Evolutionary conservation across 2,888 invertebrate species (phyloP), one percentile per base, ranked within the genome.

Genomic region (Scaptomyza polygonia): DNA sequence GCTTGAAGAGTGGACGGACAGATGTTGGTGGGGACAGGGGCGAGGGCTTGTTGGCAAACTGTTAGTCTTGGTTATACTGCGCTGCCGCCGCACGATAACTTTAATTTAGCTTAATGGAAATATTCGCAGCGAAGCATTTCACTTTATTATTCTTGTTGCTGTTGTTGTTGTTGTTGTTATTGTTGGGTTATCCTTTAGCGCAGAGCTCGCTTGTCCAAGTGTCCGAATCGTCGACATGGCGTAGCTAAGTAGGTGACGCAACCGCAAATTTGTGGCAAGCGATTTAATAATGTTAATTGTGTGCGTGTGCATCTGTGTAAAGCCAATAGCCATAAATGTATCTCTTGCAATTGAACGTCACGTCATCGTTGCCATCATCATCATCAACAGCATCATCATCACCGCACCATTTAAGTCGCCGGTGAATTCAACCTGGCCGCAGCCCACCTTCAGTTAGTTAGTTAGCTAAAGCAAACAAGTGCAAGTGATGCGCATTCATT

Each of bases 401-500:
- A 59, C 54, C 72, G 67, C 66, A 68, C 85, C 81, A 82, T 82
- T 87, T 82, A 87, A 54, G 87, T 85, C 53, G 73, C 62, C 77
- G 80, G 83, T 72, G 72, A 74, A 64, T 74, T 65, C 74, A 68
- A 54, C 16, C 14, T 4, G n/a, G 34, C 16, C 9, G 12, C n/a
- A 12, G 34, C 45, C 21, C 25, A 18, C 47, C 16, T 9, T 29
- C 11, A 9, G 52, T 62, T 63, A 63, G 52, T 62, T 63, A 63
- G 51, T 64, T 64, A 63, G 82, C 71, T 59, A 68, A 59, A 63
- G 68, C 85, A 84, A 84, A 86, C 86, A 87, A 86, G 86, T 86
- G 86, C 88, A 88, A 88, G 86, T 86, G 86, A 85, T 85, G 81
- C 88, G 81, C 82, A 88, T 82, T 83, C 83, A 83, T 83, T 83